Base-by-base conservation (phyloP, 2,797 vertebrate species). In the Parauchenoglanis ngamensis region DNA sequence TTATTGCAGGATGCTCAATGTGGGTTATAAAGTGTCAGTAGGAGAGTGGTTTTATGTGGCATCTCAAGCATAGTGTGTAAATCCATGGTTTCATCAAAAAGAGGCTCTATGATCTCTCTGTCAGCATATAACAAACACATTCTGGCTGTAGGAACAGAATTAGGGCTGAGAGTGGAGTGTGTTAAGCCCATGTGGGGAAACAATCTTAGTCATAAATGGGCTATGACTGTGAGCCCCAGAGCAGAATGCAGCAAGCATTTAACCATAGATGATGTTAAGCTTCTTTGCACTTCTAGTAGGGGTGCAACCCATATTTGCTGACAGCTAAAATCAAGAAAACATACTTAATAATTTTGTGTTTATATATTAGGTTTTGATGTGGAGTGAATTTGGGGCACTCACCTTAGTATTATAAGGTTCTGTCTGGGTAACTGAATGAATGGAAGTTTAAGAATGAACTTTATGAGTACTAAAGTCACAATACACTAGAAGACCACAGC, bases 1-100 rank as follows among this genome's bases (percentile, higher is more conserved):
- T 94, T 93, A 93, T 91, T 90, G 89, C 57, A 75, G 59, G 57
- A 83, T 89, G 86, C 83, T 91, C 86, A 31, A 85, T 21, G 4
- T 89, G 87, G 87, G 91, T 92, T 90, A 88, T 90, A 61, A 87
- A 84, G 59, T 87, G 87, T 91, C 17, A 0, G 84, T 56, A 23
- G 84, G 61, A 89, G 77, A 90, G 63, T 52, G 77, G 52, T 83
- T 83, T 84, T 57, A 31, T 81, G 63, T 25, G 61, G 10, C 35
- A 56, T 61, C 63, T 84, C 84, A 73, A 89, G 86, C 75, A 54
- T 72, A 83, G 86, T 59, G 17, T 88, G 78, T 65, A 90, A 89
- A 88, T 87, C 85, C 83, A 85, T 25, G 11, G 56, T 76, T 56
- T 86, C 56, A 73, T 79, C 44, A 57, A 23, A 86, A 65, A 56